Conservation (phyloP, 2,797 vertebrate genomes). For the Clarias platycephalus region DNA sequence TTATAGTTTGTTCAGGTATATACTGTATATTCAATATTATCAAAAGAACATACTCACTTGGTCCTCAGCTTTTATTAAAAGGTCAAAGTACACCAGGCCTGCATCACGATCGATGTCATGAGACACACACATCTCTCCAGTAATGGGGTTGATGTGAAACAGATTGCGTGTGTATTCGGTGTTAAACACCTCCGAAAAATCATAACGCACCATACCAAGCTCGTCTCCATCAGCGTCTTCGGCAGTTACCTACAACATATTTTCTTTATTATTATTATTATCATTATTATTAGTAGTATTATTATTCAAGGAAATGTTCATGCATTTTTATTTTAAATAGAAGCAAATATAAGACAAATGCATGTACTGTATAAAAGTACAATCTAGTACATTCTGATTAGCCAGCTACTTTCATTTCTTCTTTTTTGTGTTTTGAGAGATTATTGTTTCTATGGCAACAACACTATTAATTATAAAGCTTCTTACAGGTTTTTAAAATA, state of each 20-base stretch:
- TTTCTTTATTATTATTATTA: no score
- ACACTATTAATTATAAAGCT: no score
- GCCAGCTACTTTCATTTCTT: neutral
- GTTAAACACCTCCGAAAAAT: conserved; percentile 81
- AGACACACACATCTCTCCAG: conserved; percentile 83
- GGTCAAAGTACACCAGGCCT: conserved; percentile 77
- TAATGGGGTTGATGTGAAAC: conserved; percentile 78
- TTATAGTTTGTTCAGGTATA: no score
- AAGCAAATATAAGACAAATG: no score
- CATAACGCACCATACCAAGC: conserved; percentile 81
- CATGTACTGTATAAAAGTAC: no score
- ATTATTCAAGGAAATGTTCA: no score
- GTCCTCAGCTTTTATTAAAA: conserved; percentile 88
- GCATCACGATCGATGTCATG: conserved; percentile 86
- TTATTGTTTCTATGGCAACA: neutral
- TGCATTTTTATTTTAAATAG: no score
- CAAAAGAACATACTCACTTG: conserved; percentile 75
- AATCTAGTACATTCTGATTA: neutral
- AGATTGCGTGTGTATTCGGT: conserved; percentile 75
- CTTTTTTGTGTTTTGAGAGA: neutral
- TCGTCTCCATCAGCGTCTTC: conserved; percentile 82
- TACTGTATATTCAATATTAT: neutral
- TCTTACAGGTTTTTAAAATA: no score
- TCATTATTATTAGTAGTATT: no score
- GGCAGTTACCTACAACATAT: conserved; percentile 78